Evolutionary conservation across 2,113 vertebrate genomes (phyloP).

Genomic region (Sphyrna mokarran): DNA sequence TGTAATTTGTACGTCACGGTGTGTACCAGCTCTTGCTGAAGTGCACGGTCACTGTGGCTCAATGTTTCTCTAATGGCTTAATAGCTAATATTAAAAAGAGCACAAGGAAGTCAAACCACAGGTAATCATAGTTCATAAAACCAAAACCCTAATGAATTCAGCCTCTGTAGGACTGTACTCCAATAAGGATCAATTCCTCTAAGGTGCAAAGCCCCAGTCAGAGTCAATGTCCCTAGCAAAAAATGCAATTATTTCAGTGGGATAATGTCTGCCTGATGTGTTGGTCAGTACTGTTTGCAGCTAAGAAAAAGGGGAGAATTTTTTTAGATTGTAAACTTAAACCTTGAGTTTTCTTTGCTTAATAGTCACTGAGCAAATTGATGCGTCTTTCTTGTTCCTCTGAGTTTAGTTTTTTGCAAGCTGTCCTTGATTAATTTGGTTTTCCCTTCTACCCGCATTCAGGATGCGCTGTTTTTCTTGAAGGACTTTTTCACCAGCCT

Average conservation of each 20-base stretch:
- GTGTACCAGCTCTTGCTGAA: background rate
- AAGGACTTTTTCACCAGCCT: constrained; percentile 94
- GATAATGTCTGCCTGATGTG: too few relatives aligned
- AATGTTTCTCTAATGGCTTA: background rate
- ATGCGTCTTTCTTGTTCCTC: background rate
- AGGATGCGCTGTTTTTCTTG: constrained; percentile 97
- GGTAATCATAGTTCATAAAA: background rate
- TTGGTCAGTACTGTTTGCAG: background rate
- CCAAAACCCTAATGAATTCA: background rate
- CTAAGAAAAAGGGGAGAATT: background rate
- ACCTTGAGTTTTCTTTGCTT: background rate
- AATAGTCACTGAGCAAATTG: background rate
- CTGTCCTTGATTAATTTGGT: background rate
- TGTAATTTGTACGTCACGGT: background rate
- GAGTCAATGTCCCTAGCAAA: background rate
- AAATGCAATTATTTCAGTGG: background rate
- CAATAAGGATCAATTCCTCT: background rate
- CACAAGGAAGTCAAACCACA: background rate
- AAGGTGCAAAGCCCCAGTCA: too few relatives aligned
- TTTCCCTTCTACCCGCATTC: constrained; percentile 38
- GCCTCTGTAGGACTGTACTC: background rate
- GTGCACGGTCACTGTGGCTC: background rate
- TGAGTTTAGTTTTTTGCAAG: background rate
- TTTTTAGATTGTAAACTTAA: background rate
- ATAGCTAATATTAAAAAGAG: background rate